Evolutionary conservation across 1,140 invertebrate genomes (phyloP).

Genomic region (Palaemon carinicauda): DNA sequence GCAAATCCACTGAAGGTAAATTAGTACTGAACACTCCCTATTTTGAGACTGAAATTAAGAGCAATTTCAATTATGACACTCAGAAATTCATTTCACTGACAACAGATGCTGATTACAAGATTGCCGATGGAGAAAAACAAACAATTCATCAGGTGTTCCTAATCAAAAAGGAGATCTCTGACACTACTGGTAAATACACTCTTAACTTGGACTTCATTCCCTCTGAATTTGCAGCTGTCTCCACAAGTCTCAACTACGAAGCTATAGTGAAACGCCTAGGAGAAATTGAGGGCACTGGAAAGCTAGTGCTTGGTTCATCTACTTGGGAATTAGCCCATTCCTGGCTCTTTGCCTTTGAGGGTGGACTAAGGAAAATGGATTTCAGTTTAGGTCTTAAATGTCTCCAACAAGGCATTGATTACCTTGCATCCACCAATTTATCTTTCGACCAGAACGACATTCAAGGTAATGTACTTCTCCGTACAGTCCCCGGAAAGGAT

Average conservation of each 20-base stretch:
- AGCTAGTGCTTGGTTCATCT: neutral
- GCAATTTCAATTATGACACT: neutral
- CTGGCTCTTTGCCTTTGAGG: neutral
- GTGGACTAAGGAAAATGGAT: neutral
- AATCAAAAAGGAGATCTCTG: neutral
- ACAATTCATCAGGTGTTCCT: neutral
- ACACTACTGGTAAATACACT: neutral
- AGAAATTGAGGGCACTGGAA: neutral
- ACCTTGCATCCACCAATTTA: no score
- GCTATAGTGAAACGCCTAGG: neutral
- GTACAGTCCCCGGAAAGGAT: neutral
- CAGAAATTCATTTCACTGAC: neutral
- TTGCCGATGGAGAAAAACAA: neutral
- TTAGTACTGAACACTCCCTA: neutral
- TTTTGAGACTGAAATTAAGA: neutral
- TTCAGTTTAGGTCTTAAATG: neutral
- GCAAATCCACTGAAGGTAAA: neutral
- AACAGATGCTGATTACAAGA: neutral
- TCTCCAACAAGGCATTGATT: neutral
- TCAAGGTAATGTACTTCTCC: neutral
- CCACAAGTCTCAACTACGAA: neutral
- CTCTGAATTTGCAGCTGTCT: neutral
- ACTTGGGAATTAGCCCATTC: neutral
- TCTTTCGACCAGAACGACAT: no score
- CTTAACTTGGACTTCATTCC: slow-evolving; percentile 1